Base-by-base conservation (phyloP, 2,888 invertebrate genomes). In the Hipparchia sbordonii region DNA sequence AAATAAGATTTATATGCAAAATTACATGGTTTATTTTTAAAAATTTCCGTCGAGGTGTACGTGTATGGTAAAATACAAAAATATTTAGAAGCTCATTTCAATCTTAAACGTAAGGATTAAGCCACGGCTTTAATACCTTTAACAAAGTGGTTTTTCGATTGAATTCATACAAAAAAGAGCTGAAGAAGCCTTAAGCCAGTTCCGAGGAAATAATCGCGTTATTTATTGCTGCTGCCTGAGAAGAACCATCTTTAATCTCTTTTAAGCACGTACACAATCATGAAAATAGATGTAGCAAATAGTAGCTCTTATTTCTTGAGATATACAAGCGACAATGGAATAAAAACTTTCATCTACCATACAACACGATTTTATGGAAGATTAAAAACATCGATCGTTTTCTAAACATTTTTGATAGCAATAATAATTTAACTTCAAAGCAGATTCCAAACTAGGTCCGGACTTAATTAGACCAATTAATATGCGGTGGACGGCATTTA, bases 161-260 rank as follows among this genome's bases (percentile, higher is more conserved):
- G 87, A 85, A 84, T 87, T 87, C 86, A 84, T 82, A 87, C 82
- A 88, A 89, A 87, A 88, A 85, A 83, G 82, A 81, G 83, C 86
- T 79, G 79, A 77, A 77, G 78, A 84, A 86, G 84, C 84, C 84
- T 85, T 81, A 86, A 83, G 87, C 85, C 83, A 86, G 88, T 89
- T 89, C 86, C 81, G 87, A 90, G 87, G 89, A 91, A 90, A 91
- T 92, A 92, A 93, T 93, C 92, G 84, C 82, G 89, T 92, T 93
- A 93, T 93, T 93, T 93, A 93, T 93, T 91, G 83, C 91, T 82
- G 81, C 79, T 82, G 85, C 83, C 84, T 83, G 85, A 84, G 86
- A 87, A 82, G 85, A 85, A 84, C 85, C 87, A 88, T 87, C 82
- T 92, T 88, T 92, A 93, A 93, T 93, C 93, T 91, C 80, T 80